These are phyloP conservation scores for Eilema depressum DNA, from an alignment of 2,888 invertebrate genomes.

Conservation along the genomic window DNA sequence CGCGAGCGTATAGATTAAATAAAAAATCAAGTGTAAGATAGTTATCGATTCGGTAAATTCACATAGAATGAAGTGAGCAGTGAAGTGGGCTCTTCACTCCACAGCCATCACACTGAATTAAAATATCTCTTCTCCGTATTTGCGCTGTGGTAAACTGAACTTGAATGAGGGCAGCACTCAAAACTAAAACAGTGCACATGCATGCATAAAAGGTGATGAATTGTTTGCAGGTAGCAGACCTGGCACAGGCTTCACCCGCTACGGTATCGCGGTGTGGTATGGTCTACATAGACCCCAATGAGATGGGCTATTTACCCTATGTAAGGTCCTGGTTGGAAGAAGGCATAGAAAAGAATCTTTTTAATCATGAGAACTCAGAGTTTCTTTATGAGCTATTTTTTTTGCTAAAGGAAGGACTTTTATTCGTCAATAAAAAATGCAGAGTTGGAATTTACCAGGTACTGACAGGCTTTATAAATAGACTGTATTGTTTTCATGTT, in stretches of 20 bases:
- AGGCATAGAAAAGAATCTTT: slow-evolving; percentile 79
- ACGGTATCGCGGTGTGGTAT: slow-evolving; percentile 95
- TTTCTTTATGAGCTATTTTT: slow-evolving; percentile 90
- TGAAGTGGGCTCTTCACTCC: too few relatives aligned
- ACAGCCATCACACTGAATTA: too few relatives aligned
- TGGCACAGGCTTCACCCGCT: slow-evolving; percentile 96
- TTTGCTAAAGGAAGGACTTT: slow-evolving; percentile 89
- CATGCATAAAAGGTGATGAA: background rate
- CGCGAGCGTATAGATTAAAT: too few relatives aligned
- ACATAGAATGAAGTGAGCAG: too few relatives aligned
- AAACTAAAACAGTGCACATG: background rate
- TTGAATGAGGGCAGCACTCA: background rate
- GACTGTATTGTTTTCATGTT: too few relatives aligned
- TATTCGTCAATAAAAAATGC: slow-evolving; percentile 90
- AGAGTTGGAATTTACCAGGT: slow-evolving; percentile 92
- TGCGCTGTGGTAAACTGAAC: background rate
- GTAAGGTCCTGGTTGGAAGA: slow-evolving; percentile 92
- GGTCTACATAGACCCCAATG: slow-evolving; percentile 96
- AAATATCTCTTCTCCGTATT: background rate
- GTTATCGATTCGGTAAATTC: too few relatives aligned
- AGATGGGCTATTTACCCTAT: slow-evolving; percentile 93
- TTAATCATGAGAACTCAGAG: slow-evolving; percentile 87
- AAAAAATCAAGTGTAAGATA: too few relatives aligned
- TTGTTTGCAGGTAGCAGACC: slow-evolving; percentile 88
- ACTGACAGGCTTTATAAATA: slow-evolving; percentile 10